phyloP scores from a whole-genome alignment of 2,888 invertebrate species.

The Tenthredo livida region DNA sequence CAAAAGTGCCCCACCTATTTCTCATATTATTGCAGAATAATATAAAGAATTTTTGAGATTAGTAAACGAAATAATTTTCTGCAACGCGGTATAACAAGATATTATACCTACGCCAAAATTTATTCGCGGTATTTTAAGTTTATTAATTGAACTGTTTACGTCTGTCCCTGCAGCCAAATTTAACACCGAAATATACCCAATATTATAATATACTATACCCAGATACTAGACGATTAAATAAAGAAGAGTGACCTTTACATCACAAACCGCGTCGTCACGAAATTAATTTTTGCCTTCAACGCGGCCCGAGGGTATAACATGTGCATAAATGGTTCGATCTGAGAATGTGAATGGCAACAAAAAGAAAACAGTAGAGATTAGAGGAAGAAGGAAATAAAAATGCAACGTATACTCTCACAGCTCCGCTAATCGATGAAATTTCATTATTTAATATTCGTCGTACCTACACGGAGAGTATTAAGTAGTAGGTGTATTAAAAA shows the following conservation, averaged over 20 bases:
- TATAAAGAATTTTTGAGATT: too few relatives aligned
- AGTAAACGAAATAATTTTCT: background rate
- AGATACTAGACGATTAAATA: background rate
- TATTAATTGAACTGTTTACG: constrained; percentile 3
- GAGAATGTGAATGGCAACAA: background rate
- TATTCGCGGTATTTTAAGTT: background rate
- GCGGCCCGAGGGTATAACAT: background rate
- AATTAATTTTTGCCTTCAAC: background rate
- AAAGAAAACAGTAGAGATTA: background rate
- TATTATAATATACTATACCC: background rate
- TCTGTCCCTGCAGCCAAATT: constrained; percentile 3
- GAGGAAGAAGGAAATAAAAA: too few relatives aligned
- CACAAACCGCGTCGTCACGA: too few relatives aligned
- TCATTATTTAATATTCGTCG: too few relatives aligned
- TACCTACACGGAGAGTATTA: background rate
- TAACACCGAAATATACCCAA: background rate
- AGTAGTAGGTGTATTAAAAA: background rate
- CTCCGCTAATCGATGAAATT: too few relatives aligned
- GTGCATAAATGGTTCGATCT: background rate
- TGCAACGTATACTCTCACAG: too few relatives aligned
- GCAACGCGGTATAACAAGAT: background rate
- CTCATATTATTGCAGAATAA: too few relatives aligned
- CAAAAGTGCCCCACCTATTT: background rate
- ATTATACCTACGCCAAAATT: background rate
- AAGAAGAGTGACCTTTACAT: background rate